Conservation (phyloP, 2,113 vertebrate genomes). For the Antennarius striatus region DNA sequence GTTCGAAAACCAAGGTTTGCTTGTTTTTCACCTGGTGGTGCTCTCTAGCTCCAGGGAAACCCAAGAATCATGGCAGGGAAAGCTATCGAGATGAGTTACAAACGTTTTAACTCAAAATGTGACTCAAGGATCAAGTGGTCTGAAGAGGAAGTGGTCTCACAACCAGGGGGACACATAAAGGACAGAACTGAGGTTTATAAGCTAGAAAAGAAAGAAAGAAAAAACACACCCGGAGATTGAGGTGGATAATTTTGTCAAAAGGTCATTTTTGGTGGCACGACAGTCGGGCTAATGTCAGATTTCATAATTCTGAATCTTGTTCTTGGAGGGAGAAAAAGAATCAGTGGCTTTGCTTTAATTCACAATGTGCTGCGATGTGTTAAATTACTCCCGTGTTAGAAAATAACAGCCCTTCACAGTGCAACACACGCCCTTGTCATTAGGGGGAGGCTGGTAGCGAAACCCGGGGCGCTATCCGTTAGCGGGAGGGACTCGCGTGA, state of each 20-base stretch:
- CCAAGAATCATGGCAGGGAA: no score
- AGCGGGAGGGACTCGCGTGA: neutral
- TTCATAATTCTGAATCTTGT: slow-evolving; percentile 54
- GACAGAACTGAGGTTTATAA: neutral
- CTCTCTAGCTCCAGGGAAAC: no score
- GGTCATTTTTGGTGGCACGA: slow-evolving; percentile 29
- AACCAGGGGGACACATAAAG: no score
- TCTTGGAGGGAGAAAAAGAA: slow-evolving; percentile 29
- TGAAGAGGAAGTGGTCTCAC: no score
- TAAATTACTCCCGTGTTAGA: slow-evolving; percentile 69
- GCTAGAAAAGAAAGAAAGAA: neutral
- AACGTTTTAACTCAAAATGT: no score
- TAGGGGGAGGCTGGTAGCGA: slow-evolving; percentile 17
- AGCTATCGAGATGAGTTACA: no score
- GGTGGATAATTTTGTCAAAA: slow-evolving; percentile 34
- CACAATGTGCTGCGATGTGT: slow-evolving; percentile 61
- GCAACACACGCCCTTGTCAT: slow-evolving; percentile 53
- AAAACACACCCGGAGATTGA: neutral
- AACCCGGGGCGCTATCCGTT: slow-evolving; percentile 7
- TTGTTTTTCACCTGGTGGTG: no score
- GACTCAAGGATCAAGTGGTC: no score
- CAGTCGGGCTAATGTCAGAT: slow-evolving; percentile 35
- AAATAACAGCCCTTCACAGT: slow-evolving; percentile 70
- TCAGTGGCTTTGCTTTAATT: slow-evolving; percentile 60
- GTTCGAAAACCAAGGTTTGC: no score